Conservation (phyloP, 2,797 vertebrate genomes). For the Thunnus albacares region DNA sequence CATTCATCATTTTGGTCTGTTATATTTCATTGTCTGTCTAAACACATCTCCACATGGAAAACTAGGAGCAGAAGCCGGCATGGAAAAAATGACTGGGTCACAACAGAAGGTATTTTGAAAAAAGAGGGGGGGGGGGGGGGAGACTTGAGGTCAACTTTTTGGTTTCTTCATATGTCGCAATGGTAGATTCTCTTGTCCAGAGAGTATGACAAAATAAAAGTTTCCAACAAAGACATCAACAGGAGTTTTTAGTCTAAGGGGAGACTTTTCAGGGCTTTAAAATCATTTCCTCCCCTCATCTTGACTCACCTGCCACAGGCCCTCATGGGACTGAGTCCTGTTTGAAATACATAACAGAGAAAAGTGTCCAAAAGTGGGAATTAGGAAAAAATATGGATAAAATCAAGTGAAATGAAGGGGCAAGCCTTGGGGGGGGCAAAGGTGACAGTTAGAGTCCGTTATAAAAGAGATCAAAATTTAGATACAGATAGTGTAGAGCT, state of each 20-base stretch:
- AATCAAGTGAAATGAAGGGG: slow-evolving; percentile 6
- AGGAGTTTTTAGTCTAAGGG: slow-evolving; percentile 14
- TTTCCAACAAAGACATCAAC: slow-evolving; percentile 41
- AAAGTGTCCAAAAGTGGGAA: slow-evolving; percentile 1
- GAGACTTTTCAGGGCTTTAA: slow-evolving; percentile 15
- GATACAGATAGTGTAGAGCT: slow-evolving; percentile 9
- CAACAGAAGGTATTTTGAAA: slow-evolving; percentile 67
- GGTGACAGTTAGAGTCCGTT: slow-evolving; percentile 34
- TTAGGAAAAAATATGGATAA: slow-evolving; percentile 15
- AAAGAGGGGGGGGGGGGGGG: neutral
- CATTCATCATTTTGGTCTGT: slow-evolving; percentile 66
- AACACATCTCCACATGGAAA: slow-evolving; percentile 73
- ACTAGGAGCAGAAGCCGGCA: slow-evolving; percentile 62
- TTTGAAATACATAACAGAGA: slow-evolving; percentile 41
- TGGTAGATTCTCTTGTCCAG: slow-evolving; percentile 44
- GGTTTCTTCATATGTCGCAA: slow-evolving; percentile 28
- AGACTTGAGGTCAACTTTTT: slow-evolving; percentile 37
- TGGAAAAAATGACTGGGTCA: slow-evolving; percentile 73
- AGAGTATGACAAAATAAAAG: slow-evolving; percentile 24
- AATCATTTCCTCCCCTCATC: slow-evolving; percentile 27
- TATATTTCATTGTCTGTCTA: slow-evolving; percentile 73
- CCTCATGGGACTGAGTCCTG: slow-evolving; percentile 24
- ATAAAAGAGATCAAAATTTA: slow-evolving; percentile 24
- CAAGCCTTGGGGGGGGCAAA: slow-evolving; percentile 7
- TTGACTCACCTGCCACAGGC: slow-evolving; percentile 41